Evolutionary conservation across 2,797 vertebrate genomes (phyloP), one percentile per base, ranked within the genome.

Genomic region (Phylloscopus collybita): DNA sequence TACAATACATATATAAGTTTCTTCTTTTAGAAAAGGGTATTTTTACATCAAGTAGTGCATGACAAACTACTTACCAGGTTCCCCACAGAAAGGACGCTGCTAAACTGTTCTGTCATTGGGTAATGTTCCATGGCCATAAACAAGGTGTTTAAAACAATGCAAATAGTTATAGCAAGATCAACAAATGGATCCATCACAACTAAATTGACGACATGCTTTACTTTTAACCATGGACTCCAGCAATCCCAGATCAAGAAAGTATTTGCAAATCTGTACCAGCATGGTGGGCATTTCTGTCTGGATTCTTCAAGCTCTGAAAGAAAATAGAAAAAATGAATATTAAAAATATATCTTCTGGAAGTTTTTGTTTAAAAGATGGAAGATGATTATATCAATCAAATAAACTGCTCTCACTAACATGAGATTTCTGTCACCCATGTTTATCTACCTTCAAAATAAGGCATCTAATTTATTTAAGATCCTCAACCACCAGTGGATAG

Each of bases 61-160:
- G 76, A 71, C 18, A 67, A 91, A 67, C 44, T 47, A 98, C 99
- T 98, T 97, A 99, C 99, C 98, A 97, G 75, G 92, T 99, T 99
- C 38, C 99, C 99, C 53, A 98, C 98, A 64, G 18, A 29, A 72
- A 99, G 97, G 86, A 99, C 98, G 1, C 20, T 38, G 36, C 29
- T 51, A 93, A 99, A 99, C n/a, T 67, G 38, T 0, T 5, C 1
- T 2, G 91, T 88, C 98, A 99, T 99, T 61, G 98, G 98, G 61
- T 99, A 96, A 96, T 99, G 98, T 75, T 99, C 99, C 99, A 99
- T 99, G 64, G 99, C 99, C 99, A 99, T 99, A 86, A 99, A 99
- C 62, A 99, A 56, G 25, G 99, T 99, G 95, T 99, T 99, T 93
- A 99, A 97, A 64, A 99, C 98, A 95, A 99, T 99, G 96, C 99